A percentile compares a stretch with the other conserved stretches of the same genome.
These are phyloP conservation scores for Oryzias dopingdopingensis DNA, from an alignment of 2,797 vertebrate species.

Conservation along the genomic window DNA sequence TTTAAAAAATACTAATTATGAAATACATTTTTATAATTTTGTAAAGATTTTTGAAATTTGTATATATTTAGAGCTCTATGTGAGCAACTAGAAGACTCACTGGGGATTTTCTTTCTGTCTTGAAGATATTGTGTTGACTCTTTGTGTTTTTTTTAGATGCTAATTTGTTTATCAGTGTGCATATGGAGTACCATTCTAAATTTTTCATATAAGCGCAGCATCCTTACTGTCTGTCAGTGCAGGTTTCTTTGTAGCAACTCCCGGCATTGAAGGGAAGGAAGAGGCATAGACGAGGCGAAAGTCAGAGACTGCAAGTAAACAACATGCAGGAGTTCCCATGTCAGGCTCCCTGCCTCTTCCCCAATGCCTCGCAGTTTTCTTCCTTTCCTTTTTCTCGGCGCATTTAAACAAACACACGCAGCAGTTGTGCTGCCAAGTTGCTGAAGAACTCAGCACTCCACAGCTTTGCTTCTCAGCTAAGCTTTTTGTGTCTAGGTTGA, in stretches of 20 bases:
- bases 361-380: conserved; percentile 31
- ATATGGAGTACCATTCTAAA: conserved; percentile 16
- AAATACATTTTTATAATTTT: background rate
- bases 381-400: conserved; percentile 43
- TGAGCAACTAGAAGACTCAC: conserved; percentile 8
- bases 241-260: conserved; percentile 41
- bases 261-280: conserved; percentile 50
- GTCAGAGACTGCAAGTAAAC: conserved; percentile 64
- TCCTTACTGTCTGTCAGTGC: conserved; percentile 21
- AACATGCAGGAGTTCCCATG: conserved; percentile 61
- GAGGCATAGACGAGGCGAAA: conserved; percentile 55
- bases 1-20: conserved; percentile 29
- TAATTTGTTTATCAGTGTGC: conserved; percentile 4
- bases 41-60: conserved; percentile 12
- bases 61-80: conserved; percentile 20
- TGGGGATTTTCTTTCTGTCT: conserved; percentile 18
- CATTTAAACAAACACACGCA: conserved; percentile 58
- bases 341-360: conserved; percentile 52
- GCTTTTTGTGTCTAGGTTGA: conserved; percentile 69
- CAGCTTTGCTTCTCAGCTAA: conserved; percentile 32
- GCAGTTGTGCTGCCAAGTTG: conserved; percentile 45
- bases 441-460: conserved; percentile 55
- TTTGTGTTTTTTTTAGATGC: conserved; percentile 8
- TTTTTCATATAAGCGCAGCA: conserved; percentile 15
- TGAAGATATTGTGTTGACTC: conserved; percentile 13